Evolutionary conservation across 2,888 invertebrate genomes (phyloP).

Genomic region (Phoenoteleia sp.): DNA sequence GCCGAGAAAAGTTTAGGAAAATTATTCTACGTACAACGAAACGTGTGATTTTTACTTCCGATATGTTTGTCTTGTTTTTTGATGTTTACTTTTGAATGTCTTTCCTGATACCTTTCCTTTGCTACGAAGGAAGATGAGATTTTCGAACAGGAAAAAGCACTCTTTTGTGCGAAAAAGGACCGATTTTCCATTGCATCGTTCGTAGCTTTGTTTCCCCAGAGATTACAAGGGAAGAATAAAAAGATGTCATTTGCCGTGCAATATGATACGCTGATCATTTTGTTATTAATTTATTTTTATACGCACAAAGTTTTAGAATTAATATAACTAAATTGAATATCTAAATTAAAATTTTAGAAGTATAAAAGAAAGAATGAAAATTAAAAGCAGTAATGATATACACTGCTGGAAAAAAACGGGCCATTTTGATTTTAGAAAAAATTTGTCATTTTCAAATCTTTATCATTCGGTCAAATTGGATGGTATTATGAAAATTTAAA

Average conservation of each 20-base stretch:
- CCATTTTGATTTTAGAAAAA: too few relatives aligned
- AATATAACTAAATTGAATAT: too few relatives aligned
- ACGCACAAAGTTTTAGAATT: too few relatives aligned
- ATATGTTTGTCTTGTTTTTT: conserved; percentile 18
- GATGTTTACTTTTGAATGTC: conserved; percentile 48
- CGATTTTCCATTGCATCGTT: conserved; percentile 67
- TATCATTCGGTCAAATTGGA: too few relatives aligned
- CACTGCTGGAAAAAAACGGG: too few relatives aligned
- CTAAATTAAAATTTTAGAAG: too few relatives aligned
- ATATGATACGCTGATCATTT: conserved; percentile 12
- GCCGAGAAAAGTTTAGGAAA: neutral
- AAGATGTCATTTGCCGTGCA: neutral
- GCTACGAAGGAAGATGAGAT: conserved; percentile 69
- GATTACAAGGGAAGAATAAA: conserved; percentile 2
- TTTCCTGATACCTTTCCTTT: conserved; percentile 28
- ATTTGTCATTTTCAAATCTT: too few relatives aligned
- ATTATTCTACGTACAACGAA: neutral
- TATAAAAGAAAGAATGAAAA: too few relatives aligned
- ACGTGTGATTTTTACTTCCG: conserved; percentile 36
- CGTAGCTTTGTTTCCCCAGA: conserved; percentile 15
- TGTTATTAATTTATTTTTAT: neutral
- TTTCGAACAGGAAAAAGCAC: conserved; percentile 68
- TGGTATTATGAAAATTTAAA: too few relatives aligned
- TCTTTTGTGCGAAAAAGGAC: conserved; percentile 57
- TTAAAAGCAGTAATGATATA: too few relatives aligned